phyloP scores from a whole-genome alignment of 2,888 invertebrate genomes.

The Cetonia aurata region DNA sequence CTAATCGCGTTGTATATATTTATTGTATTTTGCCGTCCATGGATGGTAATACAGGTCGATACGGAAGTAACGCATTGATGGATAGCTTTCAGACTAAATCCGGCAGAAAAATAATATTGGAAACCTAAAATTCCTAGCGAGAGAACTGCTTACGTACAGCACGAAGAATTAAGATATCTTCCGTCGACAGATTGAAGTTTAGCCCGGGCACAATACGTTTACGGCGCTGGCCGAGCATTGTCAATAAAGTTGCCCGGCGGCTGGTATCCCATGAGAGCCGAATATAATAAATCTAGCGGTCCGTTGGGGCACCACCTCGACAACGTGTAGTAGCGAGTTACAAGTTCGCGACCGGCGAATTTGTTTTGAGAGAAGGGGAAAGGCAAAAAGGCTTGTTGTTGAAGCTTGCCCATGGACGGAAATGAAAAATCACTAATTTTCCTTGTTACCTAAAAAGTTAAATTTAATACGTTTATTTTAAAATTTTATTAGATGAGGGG shows the following conservation, averaged over 20 bases:
- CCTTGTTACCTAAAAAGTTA: too few relatives aligned
- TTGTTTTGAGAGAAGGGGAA: background rate
- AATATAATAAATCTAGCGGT: constrained; percentile 52
- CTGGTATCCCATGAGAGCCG: constrained; percentile 43
- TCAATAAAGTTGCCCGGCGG: constrained; percentile 39
- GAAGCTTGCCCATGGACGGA: too few relatives aligned
- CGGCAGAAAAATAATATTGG: background rate
- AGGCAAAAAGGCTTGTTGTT: too few relatives aligned
- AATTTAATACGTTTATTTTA: too few relatives aligned
- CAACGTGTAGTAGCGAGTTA: constrained; percentile 45
- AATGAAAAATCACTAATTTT: too few relatives aligned
- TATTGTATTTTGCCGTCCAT: too few relatives aligned
- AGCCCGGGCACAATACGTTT: constrained; percentile 31
- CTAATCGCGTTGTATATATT: too few relatives aligned
- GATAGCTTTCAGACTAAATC: too few relatives aligned
- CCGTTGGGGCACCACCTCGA: constrained; percentile 46
- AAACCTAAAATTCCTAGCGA: background rate
- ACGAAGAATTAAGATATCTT: constrained; percentile 40
- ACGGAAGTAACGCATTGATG: too few relatives aligned
- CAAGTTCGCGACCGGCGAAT: constrained; percentile 43
- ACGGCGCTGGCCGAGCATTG: constrained; percentile 21
- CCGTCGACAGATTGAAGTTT: constrained; percentile 40
- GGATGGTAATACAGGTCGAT: too few relatives aligned
- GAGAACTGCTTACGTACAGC: constrained; percentile 17
- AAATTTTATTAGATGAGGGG: too few relatives aligned